Evolutionary conservation across 2,888 invertebrate species (phyloP), one percentile per base, ranked within the genome.

Genomic region (Euplexia lucipara): DNA sequence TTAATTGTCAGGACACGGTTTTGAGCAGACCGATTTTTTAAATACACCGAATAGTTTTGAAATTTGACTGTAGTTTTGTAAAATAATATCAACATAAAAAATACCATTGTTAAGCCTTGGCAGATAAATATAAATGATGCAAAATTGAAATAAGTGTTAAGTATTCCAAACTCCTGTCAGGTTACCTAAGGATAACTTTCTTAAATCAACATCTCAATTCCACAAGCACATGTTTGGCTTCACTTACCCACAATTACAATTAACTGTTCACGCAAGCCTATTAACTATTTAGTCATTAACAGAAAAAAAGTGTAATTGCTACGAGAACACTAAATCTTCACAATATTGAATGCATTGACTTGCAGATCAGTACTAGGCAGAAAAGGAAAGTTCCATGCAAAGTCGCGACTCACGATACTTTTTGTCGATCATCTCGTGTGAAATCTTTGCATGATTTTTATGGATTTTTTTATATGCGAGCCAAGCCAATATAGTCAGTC

Each of bases 341-440:
- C 54, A 58, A 68, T 61, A 48, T 52, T 53, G 63, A 65, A 69
- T 69, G 47, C 75, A 83, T 85, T 80, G 81, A 86, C 85, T 85
- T 81, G 83, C 79, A 83, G 85, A 91, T 88, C 83, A 85, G 78
- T 70, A 68, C 79, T 75, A 79, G 81, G 76, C 76, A 88, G 92
- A 93, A 93, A 93, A 86, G 78, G 93, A 93, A 94, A 94, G 93
- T 93, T 86, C 75, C 81, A 78, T 78, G 83, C 83, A 86, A 88
- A 89, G 79, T 87, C 85, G 81, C 88, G 72, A 88, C 78, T 91
- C 90, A 90, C 80, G 86, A 75, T 79, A 77, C 75, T 91, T 92
- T 92, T 92, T 91, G 88, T 90, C 76, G 83, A 91, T 89, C 90
- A 90, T 90, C 87, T 88, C 85, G 87, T 90, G 92, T 89, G 92